Percentiles rank a stretch among this genome's conserved stretches.
These are phyloP conservation scores for Nannobrachium achirus DNA, from an alignment of 2,113 vertebrate genomes.

Conservation along the genomic window DNA sequence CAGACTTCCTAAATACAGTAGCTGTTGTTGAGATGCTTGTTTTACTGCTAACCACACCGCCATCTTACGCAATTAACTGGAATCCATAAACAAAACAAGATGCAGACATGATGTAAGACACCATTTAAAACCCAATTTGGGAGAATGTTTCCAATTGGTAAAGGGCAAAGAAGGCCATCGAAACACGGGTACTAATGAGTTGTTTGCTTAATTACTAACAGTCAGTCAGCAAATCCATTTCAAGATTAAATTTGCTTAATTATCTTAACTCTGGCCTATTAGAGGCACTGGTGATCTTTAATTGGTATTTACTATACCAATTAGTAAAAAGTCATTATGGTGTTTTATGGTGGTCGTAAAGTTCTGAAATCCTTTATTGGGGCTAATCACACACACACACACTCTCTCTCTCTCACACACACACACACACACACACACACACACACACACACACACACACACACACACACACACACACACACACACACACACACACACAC, in stretches of 20 bases:
- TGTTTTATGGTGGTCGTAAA: background rate
- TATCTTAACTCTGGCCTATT: background rate
- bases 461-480: background rate
- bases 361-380: background rate
- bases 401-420: no score
- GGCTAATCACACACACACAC: background rate
- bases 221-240: no score
- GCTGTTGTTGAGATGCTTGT: slow-evolving; percentile 49
- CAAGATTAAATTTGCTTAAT: no score
- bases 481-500: background rate
- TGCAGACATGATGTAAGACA: slow-evolving; percentile 20
- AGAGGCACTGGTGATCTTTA: background rate
- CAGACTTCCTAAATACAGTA: slow-evolving; percentile 44
- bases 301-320: background rate
- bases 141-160: background rate
- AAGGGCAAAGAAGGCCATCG: no score
- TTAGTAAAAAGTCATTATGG: background rate
- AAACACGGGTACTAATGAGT: no score
- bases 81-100: slow-evolving; percentile 41
- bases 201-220: no score
- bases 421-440: background rate
- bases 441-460: background rate
- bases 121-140: slow-evolving; percentile 16
- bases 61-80: slow-evolving; percentile 46
- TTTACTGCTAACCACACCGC: slow-evolving; percentile 43